Conservation (phyloP, 2,113 vertebrate genomes). For the Python bivittatus region DNA sequence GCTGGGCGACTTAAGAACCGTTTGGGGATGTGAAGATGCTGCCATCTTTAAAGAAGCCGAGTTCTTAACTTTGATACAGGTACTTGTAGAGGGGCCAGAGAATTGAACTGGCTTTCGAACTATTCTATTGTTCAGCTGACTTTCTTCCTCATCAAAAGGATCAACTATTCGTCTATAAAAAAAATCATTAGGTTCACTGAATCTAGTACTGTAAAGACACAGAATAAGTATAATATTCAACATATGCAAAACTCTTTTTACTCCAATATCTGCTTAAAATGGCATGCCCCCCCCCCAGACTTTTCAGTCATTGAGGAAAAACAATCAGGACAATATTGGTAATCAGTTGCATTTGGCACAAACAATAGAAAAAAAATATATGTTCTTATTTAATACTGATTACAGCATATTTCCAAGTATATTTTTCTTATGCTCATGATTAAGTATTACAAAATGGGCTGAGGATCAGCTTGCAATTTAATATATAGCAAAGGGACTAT, state of each 20-base stretch:
- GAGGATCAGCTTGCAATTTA: background rate
- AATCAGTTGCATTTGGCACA: background rate
- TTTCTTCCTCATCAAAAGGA: slow-evolving; percentile 46
- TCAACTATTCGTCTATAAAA: slow-evolving; percentile 60
- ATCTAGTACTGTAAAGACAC: background rate
- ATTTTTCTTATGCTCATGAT: background rate
- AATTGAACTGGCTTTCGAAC: slow-evolving; percentile 68
- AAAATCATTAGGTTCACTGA: slow-evolving; percentile 6
- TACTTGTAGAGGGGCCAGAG: slow-evolving; percentile 74
- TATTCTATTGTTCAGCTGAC: slow-evolving; percentile 39
- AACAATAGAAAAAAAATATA: background rate
- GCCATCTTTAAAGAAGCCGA: slow-evolving; percentile 60
- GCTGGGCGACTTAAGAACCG: background rate
- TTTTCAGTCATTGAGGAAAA: background rate
- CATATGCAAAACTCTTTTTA: background rate
- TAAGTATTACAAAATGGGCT: background rate
- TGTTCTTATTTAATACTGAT: background rate
- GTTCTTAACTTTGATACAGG: slow-evolving; percentile 73
- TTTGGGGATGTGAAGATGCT: slow-evolving; percentile 22
- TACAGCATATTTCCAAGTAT: background rate
- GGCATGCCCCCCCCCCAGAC: background rate
- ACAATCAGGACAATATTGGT: background rate
- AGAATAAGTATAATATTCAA: background rate
- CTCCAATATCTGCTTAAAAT: background rate
- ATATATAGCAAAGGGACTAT: background rate